A percentile compares a stretch with the other conserved stretches of the same genome.
These are phyloP conservation scores for Sula dactylatra DNA, from an alignment of 2,113 vertebrate species.

Conservation along the genomic window DNA sequence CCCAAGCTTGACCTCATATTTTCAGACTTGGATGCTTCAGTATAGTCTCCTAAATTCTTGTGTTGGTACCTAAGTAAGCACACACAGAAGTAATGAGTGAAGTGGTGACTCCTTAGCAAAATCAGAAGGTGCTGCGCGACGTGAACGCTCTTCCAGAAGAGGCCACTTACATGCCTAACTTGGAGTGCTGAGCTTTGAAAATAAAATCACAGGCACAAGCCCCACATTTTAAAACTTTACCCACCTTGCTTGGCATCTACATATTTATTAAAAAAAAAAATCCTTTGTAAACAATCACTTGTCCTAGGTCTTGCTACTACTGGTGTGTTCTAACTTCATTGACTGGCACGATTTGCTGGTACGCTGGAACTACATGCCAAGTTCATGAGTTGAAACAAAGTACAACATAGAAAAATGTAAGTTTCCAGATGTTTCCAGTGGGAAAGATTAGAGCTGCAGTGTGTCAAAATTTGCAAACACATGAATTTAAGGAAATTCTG, in stretches of 20 bases:
- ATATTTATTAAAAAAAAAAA: background rate
- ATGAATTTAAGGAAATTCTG: background rate
- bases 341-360: accelerated
- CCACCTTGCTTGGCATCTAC: background rate
- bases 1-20: background rate
- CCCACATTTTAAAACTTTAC: background rate
- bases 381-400: background rate
- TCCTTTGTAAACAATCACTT: background rate
- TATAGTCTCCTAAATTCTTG: background rate
- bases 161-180: background rate
- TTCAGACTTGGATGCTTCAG: background rate
- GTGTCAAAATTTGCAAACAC: background rate
- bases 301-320: background rate
- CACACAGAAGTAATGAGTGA: background rate
- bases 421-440: background rate
- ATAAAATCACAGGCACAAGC: background rate
- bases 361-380: background rate
- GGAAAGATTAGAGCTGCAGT: background rate
- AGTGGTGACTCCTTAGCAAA: background rate
- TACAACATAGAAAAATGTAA: background rate
- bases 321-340: background rate
- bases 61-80: background rate
- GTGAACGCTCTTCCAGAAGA: background rate
- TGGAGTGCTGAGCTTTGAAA: background rate
- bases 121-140: background rate